Percentiles rank a stretch among this genome's conserved stretches.
These are phyloP conservation scores for Papilio gigon DNA, from an alignment of 2,888 invertebrate species.

Conservation along the genomic window DNA sequence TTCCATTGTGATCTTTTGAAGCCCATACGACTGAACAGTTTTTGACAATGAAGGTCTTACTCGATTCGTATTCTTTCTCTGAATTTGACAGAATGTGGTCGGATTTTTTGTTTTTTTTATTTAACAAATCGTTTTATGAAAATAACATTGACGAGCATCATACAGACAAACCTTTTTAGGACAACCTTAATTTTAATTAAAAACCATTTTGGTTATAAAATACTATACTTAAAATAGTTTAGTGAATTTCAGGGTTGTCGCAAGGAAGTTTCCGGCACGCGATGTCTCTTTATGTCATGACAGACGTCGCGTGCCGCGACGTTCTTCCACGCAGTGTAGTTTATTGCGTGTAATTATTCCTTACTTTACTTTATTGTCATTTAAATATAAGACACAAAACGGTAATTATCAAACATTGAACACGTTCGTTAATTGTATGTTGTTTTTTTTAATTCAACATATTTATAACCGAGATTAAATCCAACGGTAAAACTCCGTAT, in stretches of 20 bases:
- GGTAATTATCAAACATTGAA: neutral
- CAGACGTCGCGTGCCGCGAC: neutral
- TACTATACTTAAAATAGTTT: neutral
- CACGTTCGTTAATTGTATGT: too few species aligned
- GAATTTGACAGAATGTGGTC: too few species aligned
- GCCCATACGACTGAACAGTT: too few species aligned
- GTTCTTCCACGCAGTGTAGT: neutral
- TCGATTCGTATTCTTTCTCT: too few species aligned
- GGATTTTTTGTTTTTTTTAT: too few species aligned
- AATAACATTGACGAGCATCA: neutral
- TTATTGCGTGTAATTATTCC: neutral
- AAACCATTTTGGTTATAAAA: neutral
- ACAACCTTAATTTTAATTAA: neutral
- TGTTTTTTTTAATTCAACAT: too few species aligned
- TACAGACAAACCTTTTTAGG: neutral
- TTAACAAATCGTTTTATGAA: too few species aligned
- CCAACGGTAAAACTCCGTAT: too few species aligned
- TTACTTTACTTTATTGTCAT: neutral
- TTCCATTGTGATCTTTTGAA: too few species aligned
- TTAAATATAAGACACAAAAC: neutral
- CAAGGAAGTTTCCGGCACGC: constrained; percentile 14
- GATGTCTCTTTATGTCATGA: constrained; percentile 14
- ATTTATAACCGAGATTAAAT: too few species aligned
- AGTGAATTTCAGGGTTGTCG: constrained; percentile 6
- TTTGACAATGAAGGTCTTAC: too few species aligned